A percentile compares a stretch with the other conserved stretches of the same genome.
These are phyloP conservation scores for Peromyscus melanophrys DNA, from an alignment of 2,797 vertebrate genomes.

Conservation along the genomic window DNA sequence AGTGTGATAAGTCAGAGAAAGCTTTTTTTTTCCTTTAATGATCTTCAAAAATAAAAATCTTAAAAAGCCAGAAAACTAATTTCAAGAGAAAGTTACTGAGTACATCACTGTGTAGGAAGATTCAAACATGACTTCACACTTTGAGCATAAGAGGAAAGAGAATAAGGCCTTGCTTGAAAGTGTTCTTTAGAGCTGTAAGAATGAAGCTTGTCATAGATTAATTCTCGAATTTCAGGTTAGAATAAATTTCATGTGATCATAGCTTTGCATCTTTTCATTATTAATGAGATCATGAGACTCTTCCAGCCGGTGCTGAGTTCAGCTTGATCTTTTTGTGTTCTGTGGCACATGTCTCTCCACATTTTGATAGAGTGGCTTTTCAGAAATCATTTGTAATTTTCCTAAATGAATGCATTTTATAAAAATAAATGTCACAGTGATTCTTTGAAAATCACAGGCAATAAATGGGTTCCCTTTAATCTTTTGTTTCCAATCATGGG, in stretches of 20 bases:
- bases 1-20: slow-evolving; percentile 46
- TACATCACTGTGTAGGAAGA: background rate
- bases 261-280: slow-evolving; percentile 85
- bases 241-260: slow-evolving; percentile 77
- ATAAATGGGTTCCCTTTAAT: slow-evolving; percentile 84
- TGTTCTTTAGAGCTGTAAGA: slow-evolving; percentile 64
- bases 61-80: slow-evolving; percentile 40
- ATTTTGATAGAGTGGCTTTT: slow-evolving; percentile 84
- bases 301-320: slow-evolving; percentile 45
- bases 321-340: slow-evolving; percentile 82
- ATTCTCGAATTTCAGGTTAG: slow-evolving; percentile 74
- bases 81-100: slow-evolving; percentile 48
- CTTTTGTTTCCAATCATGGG: slow-evolving; percentile 84
- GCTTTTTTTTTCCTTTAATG: background rate
- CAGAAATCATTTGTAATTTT: slow-evolving; percentile 87
- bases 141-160: slow-evolving; percentile 62
- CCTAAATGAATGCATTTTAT: slow-evolving; percentile 88
- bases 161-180: slow-evolving; percentile 58
- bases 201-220: slow-evolving; percentile 80
- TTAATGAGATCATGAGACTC: slow-evolving; percentile 81
- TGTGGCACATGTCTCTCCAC: slow-evolving; percentile 70
- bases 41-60: slow-evolving; percentile 32
- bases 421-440: slow-evolving; percentile 86
- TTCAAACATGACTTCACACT: slow-evolving; percentile 48
- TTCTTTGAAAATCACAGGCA: slow-evolving; percentile 88